Evolutionary conservation across 2,797 vertebrate genomes (phyloP), one percentile per base, ranked within the genome.

Genomic region (Bucorvus abyssinicus): DNA sequence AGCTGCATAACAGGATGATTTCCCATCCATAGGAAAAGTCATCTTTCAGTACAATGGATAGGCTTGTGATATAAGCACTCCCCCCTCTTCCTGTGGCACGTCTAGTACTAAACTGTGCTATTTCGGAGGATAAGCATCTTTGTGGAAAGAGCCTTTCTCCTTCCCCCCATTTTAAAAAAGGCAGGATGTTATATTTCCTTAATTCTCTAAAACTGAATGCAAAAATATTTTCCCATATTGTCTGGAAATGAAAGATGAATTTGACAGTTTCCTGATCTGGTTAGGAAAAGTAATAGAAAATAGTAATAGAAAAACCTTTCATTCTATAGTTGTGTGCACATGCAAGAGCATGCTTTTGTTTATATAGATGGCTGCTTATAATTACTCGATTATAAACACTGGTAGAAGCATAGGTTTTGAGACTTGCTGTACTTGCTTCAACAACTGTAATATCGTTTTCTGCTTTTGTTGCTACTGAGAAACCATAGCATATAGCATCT

Each of bases 1-100:
- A 95, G 73, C 83, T 5, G 3, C 95, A 84, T 93, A 96, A 97
- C 97, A 97, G 97, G 96, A 97, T 96, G 95, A 70, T 96, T 11
- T 1, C 81, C 92, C 93, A 94, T 97, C 93, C 95, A 97, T 96
- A 96, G 96, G 95, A 97, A 96, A 89, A 96, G 93, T 87, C 26
- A 0, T 94, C 73, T 78, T 87, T 18, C 86, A 79, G 95, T 90
- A 97, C 96, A 96, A 96, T 96, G 94, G 96, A 38, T 70, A 89
- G 78, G 71, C 87, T 88, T 94, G 89, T 45, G 87, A 84, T 90
- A 77, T 60, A 78, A 92, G 52, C 90, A 92, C 95, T 94, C 85
- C 91, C 95, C 89, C 87, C 50, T 68, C 89, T 96, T 97, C 96
- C 96, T 96, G 89, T 93, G 87, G 95, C 94, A 96, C 49, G 53